Evolutionary conservation across 2,797 vertebrate genomes (phyloP).

Genomic region (Notolabrus celidotus): DNA sequence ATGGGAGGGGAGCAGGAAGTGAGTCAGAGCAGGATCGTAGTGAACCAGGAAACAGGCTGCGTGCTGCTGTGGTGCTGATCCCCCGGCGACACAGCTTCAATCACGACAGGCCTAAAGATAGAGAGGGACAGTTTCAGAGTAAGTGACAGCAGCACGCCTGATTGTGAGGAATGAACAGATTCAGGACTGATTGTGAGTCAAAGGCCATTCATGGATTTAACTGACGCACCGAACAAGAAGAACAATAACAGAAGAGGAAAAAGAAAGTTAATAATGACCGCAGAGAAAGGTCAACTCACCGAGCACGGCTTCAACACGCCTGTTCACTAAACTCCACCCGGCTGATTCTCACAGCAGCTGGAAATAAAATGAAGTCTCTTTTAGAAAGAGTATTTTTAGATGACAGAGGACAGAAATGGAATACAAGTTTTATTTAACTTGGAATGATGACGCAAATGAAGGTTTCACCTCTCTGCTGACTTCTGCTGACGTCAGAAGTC

Average conservation of each 20-base stretch:
- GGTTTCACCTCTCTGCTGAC: too few relatives aligned
- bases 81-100: neutral
- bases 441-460: too few relatives aligned
- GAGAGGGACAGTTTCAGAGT: neutral
- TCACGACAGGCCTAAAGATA: conserved; percentile 16
- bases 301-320: neutral
- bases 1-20: conserved; percentile 76
- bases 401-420: too few relatives aligned
- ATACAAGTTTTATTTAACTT: too few relatives aligned
- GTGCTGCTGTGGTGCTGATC: conserved; percentile 34
- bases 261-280: too few relatives aligned
- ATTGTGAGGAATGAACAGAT: neutral
- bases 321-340: conserved; percentile 9
- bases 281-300: neutral
- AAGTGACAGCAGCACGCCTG: neutral
- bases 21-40: conserved; percentile 47
- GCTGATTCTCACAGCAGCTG: neutral
- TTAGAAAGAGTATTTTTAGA: too few relatives aligned
- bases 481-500: too few relatives aligned
- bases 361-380: neutral
- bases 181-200: neutral
- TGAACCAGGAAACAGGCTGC: conserved; percentile 55
- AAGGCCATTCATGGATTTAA: neutral
- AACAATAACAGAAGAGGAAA: conserved; percentile 4
- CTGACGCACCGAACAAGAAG: neutral